Evolutionary conservation across 2,113 vertebrate genomes (phyloP), one percentile per base, ranked within the genome.

Genomic region (Tetrax tetrax): DNA sequence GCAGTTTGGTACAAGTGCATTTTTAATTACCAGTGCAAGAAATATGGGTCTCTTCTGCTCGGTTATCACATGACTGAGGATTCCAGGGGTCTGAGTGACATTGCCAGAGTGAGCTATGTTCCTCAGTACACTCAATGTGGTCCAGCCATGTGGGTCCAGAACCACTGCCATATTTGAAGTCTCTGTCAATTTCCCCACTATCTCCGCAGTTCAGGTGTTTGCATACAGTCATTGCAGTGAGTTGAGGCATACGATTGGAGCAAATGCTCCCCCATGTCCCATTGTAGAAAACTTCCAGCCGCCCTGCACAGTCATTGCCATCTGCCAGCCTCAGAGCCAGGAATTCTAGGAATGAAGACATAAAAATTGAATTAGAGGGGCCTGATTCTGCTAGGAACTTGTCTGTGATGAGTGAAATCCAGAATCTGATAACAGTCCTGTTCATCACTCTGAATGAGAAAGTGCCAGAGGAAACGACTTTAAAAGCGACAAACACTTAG

Each of bases 61-160:
- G 77, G 17, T 82, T 95, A 21, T 48, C n/a, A 24, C 96, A 97
- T 1, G 96, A 97, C 33, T n/a, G 87, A 84, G 93, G 61, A 37
- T 97, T 1, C 96, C 96, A 97, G 48, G 94, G 77, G 11, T 96
- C 95, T 91, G 96, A 97, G 69, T 95, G 96, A 45, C 96, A 97
- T 0, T 97, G 84, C 96, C 96, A 97, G 80, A 97, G 84, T 0
- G 53, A 96, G 57, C 50, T 96, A 5, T 96, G 91, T 14, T 68
- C 77, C 57, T 96, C 50, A 53, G 84, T 18, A 35, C 96, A 97
- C 56, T 94, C 91, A 25, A 96, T 5, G 65, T 96, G 89, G 57
- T 97, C 96, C 77, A 97, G 65, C 96, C 96, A 97, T 0, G 24
- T 95, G 65, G 96, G 96, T 53, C 96, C 96, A 69, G 77, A 82